phyloP scores from a whole-genome alignment of 2,888 invertebrate species.

The Monochamus alternatus region DNA sequence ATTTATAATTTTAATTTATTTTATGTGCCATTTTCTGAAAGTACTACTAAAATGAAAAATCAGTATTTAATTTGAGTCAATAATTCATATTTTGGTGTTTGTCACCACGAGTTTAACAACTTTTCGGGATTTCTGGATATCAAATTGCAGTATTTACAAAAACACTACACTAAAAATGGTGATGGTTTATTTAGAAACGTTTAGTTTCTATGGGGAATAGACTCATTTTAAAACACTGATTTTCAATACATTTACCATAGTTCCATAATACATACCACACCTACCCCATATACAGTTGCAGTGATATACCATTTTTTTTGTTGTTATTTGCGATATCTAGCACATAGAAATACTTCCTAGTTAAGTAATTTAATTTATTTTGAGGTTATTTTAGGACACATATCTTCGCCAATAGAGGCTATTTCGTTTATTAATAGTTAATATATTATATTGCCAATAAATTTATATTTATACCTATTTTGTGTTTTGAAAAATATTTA shows the following conservation, averaged over 20 bases:
- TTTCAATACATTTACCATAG: conserved; percentile 29
- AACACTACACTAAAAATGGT: conserved; percentile 7
- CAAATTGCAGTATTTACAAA: conserved; percentile 1
- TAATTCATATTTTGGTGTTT: not conserved
- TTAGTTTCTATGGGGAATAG: conserved; percentile 9
- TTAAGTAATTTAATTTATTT: conserved; percentile 36
- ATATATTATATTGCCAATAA: conserved; percentile 25
- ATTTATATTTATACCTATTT: conserved; percentile 17
- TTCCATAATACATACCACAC: conserved; percentile 24
- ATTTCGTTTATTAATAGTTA: conserved; percentile 30
- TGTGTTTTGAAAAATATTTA: too few species aligned
- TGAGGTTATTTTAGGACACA: conserved; percentile 25
- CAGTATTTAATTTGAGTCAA: conserved; percentile 24
- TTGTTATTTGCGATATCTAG: conserved; percentile 23
- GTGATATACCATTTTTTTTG: conserved; percentile 38
- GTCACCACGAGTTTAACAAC: too few species aligned
- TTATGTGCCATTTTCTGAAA: conserved; percentile 35
- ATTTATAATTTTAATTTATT: conserved; percentile 19
- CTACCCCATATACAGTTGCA: conserved; percentile 34
- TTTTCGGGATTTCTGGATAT: not conserved
- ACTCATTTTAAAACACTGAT: conserved; percentile 36
- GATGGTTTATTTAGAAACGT: conserved; percentile 16
- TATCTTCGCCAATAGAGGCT: conserved; percentile 40
- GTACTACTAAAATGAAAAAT: conserved; percentile 21
- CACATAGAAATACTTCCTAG: conserved; percentile 26